A percentile compares a stretch with the other conserved stretches of the same genome.
Conservation (phyloP, 2,797 vertebrate species). For the Dallia pectoralis region DNA sequence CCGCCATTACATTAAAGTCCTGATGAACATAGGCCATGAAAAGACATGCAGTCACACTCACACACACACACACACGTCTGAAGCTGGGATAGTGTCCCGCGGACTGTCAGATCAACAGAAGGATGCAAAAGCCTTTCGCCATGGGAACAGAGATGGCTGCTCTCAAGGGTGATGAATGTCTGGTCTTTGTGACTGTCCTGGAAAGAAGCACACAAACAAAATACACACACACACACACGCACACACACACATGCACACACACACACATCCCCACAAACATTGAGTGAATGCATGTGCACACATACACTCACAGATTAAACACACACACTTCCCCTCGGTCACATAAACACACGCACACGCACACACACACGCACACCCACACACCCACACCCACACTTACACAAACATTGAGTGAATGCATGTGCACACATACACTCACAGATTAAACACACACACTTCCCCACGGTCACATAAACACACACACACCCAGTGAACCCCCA, state of each 20-base stretch:
- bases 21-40: neutral
- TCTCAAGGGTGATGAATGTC: constrained; percentile 46
- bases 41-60: neutral
- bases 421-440: constrained; percentile 4
- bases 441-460: constrained; percentile 21
- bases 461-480: constrained; percentile 30
- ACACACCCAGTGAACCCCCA: neutral
- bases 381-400: constrained; percentile 28
- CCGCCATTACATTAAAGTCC: neutral
- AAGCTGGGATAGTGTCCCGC: neutral
- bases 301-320: no score
- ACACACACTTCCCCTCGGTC: no score
- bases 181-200: constrained; percentile 43
- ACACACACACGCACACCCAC: constrained; percentile 24
- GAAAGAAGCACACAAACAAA: neutral
- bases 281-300: no score
- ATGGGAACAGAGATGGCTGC: constrained; percentile 40
- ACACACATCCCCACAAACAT: constrained; percentile 22
- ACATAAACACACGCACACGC: constrained; percentile 15
- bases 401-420: no score
- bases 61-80: neutral
- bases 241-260: neutral
- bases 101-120: constrained; percentile 26
- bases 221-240: neutral
- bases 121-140: constrained; percentile 36